A percentile compares a stretch with the other conserved stretches of the same genome.
Conservation (phyloP, 2,113 vertebrate species). For the Podilymbus podiceps region DNA sequence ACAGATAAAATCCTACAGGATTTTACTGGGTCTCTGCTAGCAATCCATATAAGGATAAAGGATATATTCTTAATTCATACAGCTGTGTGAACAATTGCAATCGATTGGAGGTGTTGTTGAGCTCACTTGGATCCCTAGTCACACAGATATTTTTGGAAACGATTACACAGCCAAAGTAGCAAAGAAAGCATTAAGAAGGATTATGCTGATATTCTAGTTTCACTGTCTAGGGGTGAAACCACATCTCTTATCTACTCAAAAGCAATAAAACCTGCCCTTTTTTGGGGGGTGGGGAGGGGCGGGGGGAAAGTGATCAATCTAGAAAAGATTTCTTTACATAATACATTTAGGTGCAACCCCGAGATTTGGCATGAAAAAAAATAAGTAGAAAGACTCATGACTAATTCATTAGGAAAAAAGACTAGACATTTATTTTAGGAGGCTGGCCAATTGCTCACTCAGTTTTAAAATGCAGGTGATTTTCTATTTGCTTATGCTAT, state of each 20-base stretch:
- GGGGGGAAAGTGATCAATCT: neutral
- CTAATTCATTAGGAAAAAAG: neutral
- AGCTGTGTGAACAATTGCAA: slow-evolving; percentile 26
- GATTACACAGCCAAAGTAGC: slow-evolving; percentile 16
- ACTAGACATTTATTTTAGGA: neutral
- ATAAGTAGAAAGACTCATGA: neutral
- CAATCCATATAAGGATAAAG: slow-evolving; percentile 31
- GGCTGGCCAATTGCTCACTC: neutral
- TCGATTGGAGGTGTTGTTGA: neutral
- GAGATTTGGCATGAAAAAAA: neutral
- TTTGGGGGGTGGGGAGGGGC: no score
- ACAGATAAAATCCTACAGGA: slow-evolving; percentile 12
- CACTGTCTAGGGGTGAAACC: neutral
- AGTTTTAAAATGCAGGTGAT: neutral
- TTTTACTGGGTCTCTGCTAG: slow-evolving; percentile 25
- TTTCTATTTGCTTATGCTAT: neutral
- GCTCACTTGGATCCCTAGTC: neutral
- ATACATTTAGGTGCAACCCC: neutral
- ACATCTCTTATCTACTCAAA: neutral
- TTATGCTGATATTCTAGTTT: slow-evolving; percentile 33
- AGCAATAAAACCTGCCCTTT: neutral
- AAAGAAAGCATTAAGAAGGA: slow-evolving; percentile 35
- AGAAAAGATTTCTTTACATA: neutral
- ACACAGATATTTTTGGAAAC: slow-evolving; percentile 22
- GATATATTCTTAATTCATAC: slow-evolving; percentile 23